phyloP scores from a whole-genome alignment of 2,113 vertebrate genomes.

The Anarhynchus alexandrinus region DNA sequence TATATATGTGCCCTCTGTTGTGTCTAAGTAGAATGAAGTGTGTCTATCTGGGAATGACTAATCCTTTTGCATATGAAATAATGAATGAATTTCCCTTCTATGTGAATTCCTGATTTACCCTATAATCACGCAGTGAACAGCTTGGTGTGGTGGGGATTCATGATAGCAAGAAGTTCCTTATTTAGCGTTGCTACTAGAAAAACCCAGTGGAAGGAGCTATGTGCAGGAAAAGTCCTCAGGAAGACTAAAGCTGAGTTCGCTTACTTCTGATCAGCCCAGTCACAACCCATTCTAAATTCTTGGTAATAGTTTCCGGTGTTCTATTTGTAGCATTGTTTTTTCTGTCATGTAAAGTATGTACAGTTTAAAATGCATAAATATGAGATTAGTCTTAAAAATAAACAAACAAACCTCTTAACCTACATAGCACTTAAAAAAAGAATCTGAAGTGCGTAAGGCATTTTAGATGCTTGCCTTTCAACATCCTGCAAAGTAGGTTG shows the following conservation, averaged over 20 bases:
- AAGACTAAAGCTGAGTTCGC: neutral
- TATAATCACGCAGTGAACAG: neutral
- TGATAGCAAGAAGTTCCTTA: neutral
- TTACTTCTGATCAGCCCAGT: neutral
- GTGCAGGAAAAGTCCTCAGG: neutral
- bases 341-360: neutral
- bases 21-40: neutral
- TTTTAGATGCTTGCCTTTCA: neutral
- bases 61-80: neutral
- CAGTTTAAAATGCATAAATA: neutral
- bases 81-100: neutral
- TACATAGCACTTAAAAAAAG: neutral
- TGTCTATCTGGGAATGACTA: neutral
- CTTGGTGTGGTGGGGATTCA: neutral
- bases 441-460: rapidly evolving
- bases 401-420: neutral
- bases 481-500: neutral
- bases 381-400: neutral
- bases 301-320: neutral
- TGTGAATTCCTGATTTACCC: neutral
- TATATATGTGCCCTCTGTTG: neutral
- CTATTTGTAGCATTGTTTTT: neutral
- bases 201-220: neutral
- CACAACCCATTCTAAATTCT: neutral
- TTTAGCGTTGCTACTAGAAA: neutral